Conservation (phyloP, 92 coral and sea anemone species). For the Phymanthus crucifer region DNA sequence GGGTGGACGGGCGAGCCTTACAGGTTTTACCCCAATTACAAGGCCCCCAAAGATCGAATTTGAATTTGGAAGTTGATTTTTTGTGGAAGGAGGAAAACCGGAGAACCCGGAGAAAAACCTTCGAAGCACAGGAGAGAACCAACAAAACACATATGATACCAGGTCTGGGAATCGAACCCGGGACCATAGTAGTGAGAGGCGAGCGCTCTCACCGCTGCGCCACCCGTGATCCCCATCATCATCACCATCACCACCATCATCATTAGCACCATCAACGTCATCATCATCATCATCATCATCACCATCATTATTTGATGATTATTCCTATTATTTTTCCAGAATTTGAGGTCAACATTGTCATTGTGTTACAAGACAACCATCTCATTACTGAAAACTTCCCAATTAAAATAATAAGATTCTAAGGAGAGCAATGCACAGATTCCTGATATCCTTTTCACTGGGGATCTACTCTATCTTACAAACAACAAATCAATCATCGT, state of each 20-base stretch:
- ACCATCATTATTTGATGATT: background rate
- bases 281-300: background rate
- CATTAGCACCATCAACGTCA: background rate
- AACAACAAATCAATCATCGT: background rate
- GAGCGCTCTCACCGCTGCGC: too few species aligned
- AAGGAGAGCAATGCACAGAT: background rate
- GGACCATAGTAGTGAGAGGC: too few species aligned
- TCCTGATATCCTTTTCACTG: background rate
- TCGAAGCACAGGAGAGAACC: too few species aligned
- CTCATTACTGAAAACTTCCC: slow-evolving; percentile 98
- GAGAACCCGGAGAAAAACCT: too few species aligned
- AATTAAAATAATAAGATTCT: slow-evolving; percentile 72
- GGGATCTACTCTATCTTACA: background rate
- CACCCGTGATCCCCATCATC: background rate
- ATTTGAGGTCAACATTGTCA: slow-evolving; percentile 93
- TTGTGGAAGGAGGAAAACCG: too few species aligned
- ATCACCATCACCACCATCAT: background rate
- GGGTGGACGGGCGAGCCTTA: too few species aligned
- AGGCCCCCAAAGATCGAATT: too few species aligned
- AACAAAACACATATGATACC: too few species aligned
- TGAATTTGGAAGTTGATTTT: too few species aligned
- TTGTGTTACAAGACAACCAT: slow-evolving; percentile 91
- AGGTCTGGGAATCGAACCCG: too few species aligned
- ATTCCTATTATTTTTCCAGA: slow-evolving; percentile 50
- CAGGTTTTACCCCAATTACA: too few species aligned